Evolutionary conservation across 2,797 vertebrate genomes (phyloP).

Genomic region (Pipistrellus pipistrellus): DNA sequence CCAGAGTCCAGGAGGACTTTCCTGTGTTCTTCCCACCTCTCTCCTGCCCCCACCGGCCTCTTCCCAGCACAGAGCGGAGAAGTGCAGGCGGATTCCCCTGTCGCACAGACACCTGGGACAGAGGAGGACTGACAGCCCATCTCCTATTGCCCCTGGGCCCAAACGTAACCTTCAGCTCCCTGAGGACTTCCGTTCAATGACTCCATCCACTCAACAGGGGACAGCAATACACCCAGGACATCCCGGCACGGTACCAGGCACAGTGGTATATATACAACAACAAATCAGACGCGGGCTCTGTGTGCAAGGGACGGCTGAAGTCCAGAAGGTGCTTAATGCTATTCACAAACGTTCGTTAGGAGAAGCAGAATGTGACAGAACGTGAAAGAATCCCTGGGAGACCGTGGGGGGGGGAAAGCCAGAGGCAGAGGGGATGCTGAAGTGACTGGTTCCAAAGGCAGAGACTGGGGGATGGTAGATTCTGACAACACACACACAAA

Average conservation of each 20-base stretch:
- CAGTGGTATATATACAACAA: background rate
- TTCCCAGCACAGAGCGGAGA: background rate
- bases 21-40: background rate
- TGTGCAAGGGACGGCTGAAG: background rate
- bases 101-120: background rate
- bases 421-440: background rate
- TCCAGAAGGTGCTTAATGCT: background rate
- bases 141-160: background rate
- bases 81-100: background rate
- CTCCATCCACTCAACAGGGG: background rate
- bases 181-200: background rate
- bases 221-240: background rate
- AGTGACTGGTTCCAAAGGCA: background rate
- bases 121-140: no score
- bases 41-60: background rate
- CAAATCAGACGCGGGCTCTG: background rate
- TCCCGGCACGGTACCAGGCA: background rate
- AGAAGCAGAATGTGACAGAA: background rate
- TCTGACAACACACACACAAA: constrained; percentile 26
- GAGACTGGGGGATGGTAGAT: background rate
- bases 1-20: background rate
- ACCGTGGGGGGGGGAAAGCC: background rate
- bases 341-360: background rate
- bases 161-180: background rate
- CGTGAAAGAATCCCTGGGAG: background rate